A percentile compares a stretch with the other conserved stretches of the same genome.
phyloP scores from a whole-genome alignment of 2,888 invertebrate genomes.

The Herminia tarsipennalis region DNA sequence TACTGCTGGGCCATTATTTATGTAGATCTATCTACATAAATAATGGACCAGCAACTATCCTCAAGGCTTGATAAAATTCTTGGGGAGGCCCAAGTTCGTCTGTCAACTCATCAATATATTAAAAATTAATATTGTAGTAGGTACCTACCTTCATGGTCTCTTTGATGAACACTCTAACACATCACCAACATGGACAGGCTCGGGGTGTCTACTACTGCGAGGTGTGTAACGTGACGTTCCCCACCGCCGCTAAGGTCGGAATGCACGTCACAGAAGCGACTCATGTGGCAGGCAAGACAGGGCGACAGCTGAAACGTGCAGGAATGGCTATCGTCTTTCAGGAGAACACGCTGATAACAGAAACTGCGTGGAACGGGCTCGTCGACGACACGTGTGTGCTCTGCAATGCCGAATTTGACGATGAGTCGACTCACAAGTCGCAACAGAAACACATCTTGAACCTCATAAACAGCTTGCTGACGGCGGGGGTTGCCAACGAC shows the following conservation, averaged over 20 bases:
- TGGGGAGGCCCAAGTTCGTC: too few relatives aligned
- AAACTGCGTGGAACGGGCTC: constrained; percentile 31
- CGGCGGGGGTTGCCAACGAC: not conserved
- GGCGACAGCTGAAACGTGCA: constrained; percentile 7
- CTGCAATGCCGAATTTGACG: constrained; percentile 27
- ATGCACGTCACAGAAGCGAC: constrained; percentile 20
- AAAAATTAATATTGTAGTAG: not conserved
- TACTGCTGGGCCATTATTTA: too few relatives aligned
- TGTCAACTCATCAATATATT: too few relatives aligned
- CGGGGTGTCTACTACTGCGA: constrained; percentile 32
- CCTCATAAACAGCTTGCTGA: constrained; percentile 18
- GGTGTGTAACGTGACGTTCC: constrained; percentile 20
- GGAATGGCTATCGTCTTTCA: constrained; percentile 10
- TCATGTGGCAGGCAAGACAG: constrained; percentile 8
- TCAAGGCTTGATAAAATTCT: too few relatives aligned
- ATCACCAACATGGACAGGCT: constrained; percentile 14
- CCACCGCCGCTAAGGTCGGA: constrained; percentile 21
- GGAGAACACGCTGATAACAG: constrained; percentile 7
- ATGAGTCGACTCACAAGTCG: constrained; percentile 9
- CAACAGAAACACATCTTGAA: constrained; percentile 20
- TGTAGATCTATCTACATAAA: too few relatives aligned
- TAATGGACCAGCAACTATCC: too few relatives aligned
- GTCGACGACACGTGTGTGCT: constrained; percentile 27
- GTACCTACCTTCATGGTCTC: not conserved
- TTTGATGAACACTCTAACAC: too few relatives aligned